phyloP scores from a whole-genome alignment of 2,888 invertebrate species.

The Acrobasis repandana region DNA sequence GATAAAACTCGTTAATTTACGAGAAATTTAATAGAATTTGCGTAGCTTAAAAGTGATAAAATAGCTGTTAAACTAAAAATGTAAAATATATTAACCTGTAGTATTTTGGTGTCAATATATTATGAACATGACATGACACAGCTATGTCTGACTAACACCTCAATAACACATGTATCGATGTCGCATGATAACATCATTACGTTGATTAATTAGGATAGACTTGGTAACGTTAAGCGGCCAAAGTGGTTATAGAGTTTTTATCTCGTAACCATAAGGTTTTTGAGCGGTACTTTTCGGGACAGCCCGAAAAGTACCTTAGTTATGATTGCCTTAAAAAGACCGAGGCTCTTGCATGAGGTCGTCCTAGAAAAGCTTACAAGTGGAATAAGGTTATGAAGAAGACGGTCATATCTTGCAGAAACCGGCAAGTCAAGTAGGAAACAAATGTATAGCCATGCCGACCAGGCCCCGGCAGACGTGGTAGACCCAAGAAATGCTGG shows the following conservation, averaged over 20 bases:
- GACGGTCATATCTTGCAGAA: too few species aligned
- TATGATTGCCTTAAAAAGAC: too few species aligned
- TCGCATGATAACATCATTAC: background rate
- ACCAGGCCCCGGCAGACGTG: too few species aligned
- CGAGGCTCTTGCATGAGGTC: too few species aligned
- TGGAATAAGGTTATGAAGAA: too few species aligned
- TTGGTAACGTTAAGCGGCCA: background rate
- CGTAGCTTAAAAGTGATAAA: background rate
- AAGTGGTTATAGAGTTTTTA: background rate
- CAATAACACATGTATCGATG: background rate
- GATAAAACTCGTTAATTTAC: background rate
- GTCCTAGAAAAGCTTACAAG: too few species aligned
- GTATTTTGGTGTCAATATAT: background rate
- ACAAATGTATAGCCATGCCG: too few species aligned
- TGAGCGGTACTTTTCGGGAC: background rate
- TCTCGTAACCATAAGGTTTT: background rate
- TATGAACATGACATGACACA: background rate
- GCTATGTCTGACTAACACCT: background rate
- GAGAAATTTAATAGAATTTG: background rate
- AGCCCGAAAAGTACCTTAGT: too few species aligned
- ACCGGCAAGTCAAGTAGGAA: too few species aligned
- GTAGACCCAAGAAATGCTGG: too few species aligned
- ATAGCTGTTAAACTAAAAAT: background rate
- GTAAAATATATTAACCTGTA: background rate
- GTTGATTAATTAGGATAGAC: background rate